Percentiles rank a stretch among this genome's conserved stretches.
phyloP scores from a whole-genome alignment of 2,888 invertebrate genomes.

The Corythucha ciliata region DNA sequence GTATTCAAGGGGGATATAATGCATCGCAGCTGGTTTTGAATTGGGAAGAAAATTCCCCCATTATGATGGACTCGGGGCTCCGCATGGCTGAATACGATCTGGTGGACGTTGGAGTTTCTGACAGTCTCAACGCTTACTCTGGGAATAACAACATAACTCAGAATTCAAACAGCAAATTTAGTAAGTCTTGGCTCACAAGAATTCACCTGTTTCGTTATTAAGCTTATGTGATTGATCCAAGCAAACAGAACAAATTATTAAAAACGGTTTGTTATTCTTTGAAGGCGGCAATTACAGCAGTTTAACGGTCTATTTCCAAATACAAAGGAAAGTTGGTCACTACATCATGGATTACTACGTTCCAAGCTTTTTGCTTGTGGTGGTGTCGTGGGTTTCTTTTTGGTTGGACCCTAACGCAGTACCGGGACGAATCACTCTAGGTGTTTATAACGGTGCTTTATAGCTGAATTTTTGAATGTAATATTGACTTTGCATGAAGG shows the following conservation, averaged over 20 bases:
- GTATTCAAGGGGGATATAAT: slow-evolving; percentile 67
- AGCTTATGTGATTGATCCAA: not conserved
- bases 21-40: slow-evolving; percentile 60
- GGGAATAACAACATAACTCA: slow-evolving; percentile 22
- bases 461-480: not conserved
- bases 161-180: slow-evolving; percentile 25
- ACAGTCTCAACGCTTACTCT: slow-evolving; percentile 50
- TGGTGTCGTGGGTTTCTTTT: slow-evolving; percentile 81
- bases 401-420: slow-evolving; percentile 81
- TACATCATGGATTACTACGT: slow-evolving; percentile 83
- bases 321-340: slow-evolving; percentile 73
- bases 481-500: slow-evolving; percentile 50
- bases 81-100: slow-evolving; percentile 74
- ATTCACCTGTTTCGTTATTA: too few species aligned
- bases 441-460: slow-evolving; percentile 41
- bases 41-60: slow-evolving; percentile 67
- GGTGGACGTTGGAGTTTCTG: slow-evolving; percentile 60
- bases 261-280: not conserved
- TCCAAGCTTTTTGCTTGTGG: slow-evolving; percentile 76
- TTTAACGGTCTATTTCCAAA: slow-evolving; percentile 65
- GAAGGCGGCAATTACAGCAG: slow-evolving; percentile 75
- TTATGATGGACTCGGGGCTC: slow-evolving; percentile 62
- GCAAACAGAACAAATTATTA: not conserved
- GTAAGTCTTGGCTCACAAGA: too few species aligned
- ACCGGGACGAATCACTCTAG: slow-evolving; percentile 70